Evolutionary conservation across 2,888 invertebrate species (phyloP).

Genomic region (Trilocha varians): DNA sequence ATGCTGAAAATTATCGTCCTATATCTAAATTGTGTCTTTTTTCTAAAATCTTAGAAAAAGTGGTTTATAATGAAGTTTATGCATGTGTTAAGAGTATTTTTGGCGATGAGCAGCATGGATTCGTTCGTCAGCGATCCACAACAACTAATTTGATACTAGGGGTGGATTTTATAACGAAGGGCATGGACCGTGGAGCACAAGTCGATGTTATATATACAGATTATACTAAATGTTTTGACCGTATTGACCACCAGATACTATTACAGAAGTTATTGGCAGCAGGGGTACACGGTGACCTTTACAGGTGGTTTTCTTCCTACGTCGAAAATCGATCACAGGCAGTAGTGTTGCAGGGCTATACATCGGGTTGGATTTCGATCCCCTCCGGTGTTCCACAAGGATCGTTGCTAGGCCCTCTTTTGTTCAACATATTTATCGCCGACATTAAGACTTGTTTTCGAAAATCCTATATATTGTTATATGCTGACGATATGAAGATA

Average conservation of each 20-base stretch:
- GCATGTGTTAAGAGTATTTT: too few relatives aligned
- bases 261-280: not conserved
- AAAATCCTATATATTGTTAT: constrained; percentile 3
- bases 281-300: constrained; percentile 8
- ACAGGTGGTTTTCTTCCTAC: constrained; percentile 7
- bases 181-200: constrained; percentile 4
- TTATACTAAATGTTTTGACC: constrained; percentile 12
- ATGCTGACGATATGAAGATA: constrained; percentile 6
- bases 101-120: constrained; percentile 11
- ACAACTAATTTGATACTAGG: constrained; percentile 9
- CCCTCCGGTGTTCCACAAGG: constrained; percentile 9
- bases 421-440: constrained; percentile 4
- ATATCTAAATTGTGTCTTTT: too few relatives aligned
- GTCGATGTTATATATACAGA: constrained; percentile 12
- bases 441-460: constrained; percentile 6
- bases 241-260: constrained; percentile 9
- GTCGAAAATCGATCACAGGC: constrained; percentile 8
- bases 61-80: too few relatives aligned
- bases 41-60: too few relatives aligned
- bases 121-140: constrained; percentile 14
- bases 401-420: too few relatives aligned
- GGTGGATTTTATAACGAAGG: not conserved
- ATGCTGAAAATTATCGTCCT: too few relatives aligned
- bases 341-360: constrained; percentile 5
- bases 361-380: constrained; percentile 2